phyloP scores from a whole-genome alignment of 2,113 vertebrate species.

The Mus spicilegus region DNA sequence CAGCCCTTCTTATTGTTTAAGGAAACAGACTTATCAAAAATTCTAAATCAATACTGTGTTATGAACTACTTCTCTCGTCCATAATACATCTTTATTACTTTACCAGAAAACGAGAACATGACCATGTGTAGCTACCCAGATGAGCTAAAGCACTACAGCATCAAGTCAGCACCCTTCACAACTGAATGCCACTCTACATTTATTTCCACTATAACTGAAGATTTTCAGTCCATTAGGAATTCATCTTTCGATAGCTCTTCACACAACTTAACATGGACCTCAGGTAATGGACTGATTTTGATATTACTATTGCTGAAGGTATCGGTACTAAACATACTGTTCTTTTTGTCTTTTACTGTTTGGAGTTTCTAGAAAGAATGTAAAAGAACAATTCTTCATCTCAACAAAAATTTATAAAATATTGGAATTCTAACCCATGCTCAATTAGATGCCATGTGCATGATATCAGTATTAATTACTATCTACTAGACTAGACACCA shows the following conservation, averaged over 20 bases:
- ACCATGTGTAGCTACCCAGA: constrained; percentile 80
- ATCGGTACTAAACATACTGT: constrained; percentile 27
- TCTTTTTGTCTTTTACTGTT: constrained; percentile 16
- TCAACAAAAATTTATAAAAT: constrained; percentile 59
- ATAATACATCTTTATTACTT: constrained; percentile 64
- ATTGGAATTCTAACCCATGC: neutral
- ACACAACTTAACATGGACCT: constrained; percentile 62
- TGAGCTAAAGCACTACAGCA: constrained; percentile 46
- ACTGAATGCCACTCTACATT: constrained; percentile 73
- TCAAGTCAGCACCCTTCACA: constrained; percentile 79
- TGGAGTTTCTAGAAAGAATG: constrained; percentile 37
- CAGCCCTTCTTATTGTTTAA: neutral
- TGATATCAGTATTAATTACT: constrained; percentile 8
- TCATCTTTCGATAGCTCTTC: constrained; percentile 72
- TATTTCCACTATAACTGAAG: constrained; percentile 44
- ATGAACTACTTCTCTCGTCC: constrained; percentile 12
- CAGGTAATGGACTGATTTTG: constrained; percentile 80
- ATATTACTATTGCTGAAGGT: constrained; percentile 18
- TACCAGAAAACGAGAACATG: constrained; percentile 84
- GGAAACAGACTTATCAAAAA: neutral
- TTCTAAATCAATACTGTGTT: constrained; percentile 34
- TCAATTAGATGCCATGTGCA: constrained; percentile 33
- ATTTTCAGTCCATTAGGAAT: constrained; percentile 62
- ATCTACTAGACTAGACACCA: constrained; percentile 52
- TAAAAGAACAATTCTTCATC: constrained; percentile 54